phyloP scores from a whole-genome alignment of 2,797 vertebrate species.

The Melanotaenia nigrans region DNA sequence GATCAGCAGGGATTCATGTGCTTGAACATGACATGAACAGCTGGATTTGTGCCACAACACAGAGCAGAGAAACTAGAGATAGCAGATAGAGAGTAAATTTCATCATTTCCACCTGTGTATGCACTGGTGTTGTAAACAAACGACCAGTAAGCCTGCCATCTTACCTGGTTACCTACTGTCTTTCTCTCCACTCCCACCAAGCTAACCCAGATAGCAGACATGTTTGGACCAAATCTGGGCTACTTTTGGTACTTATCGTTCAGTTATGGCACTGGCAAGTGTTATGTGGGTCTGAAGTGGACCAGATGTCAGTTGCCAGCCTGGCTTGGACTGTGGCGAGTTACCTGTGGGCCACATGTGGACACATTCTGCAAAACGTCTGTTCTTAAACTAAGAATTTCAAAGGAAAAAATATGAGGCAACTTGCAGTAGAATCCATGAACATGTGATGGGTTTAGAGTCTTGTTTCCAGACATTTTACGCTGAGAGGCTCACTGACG shows the following conservation, averaged over 20 bases:
- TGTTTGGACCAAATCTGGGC: background rate
- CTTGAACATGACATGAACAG: background rate
- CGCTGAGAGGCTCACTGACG: slow-evolving; percentile 13
- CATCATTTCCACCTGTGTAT: too few species aligned
- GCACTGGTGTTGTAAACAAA: too few species aligned
- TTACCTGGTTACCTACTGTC: background rate
- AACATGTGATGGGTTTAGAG: slow-evolving; percentile 25
- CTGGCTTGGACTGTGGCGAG: too few species aligned
- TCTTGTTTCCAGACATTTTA: slow-evolving; percentile 14
- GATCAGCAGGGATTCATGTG: background rate
- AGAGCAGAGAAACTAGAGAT: background rate
- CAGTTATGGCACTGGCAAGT: background rate
- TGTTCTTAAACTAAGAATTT: background rate
- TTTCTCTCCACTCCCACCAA: background rate
- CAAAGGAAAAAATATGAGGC: background rate
- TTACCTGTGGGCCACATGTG: background rate
- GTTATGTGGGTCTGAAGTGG: background rate
- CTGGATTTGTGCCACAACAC: background rate
- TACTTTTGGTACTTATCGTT: background rate
- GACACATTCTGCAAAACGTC: background rate
- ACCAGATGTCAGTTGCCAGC: background rate
- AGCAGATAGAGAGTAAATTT: too few species aligned
- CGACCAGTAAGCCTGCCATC: background rate
- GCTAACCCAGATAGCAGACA: background rate
- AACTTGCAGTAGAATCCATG: slow-evolving; percentile 6